These are phyloP conservation scores for Eupithecia insigniata DNA, from an alignment of 2,888 invertebrate species.

Conservation along the genomic window DNA sequence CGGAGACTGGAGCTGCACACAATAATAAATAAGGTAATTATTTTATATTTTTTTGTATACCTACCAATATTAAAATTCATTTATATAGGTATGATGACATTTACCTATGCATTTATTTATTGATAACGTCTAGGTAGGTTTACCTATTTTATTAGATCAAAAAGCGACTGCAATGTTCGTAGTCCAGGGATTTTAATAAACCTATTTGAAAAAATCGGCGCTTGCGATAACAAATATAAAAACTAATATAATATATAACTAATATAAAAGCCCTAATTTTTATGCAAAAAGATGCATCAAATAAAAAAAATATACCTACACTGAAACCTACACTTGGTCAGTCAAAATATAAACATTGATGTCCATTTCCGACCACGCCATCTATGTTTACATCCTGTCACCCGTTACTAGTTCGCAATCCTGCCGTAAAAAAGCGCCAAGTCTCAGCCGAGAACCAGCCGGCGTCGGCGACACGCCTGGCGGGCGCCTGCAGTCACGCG, in stretches of 20 bases:
- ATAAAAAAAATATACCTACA: neutral
- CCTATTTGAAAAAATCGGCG: neutral
- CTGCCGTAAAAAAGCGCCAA: conserved; percentile 65
- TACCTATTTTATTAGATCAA: neutral
- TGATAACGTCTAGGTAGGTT: too few species aligned
- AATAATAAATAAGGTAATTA: conserved; percentile 37
- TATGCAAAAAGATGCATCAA: neutral
- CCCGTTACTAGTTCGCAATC: conserved; percentile 53
- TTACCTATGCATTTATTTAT: too few species aligned
- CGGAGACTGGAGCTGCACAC: conserved; percentile 20
- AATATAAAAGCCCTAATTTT: too few species aligned
- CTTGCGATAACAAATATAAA: neutral
- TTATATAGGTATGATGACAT: too few species aligned
- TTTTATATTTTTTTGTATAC: neutral
- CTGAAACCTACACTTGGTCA: neutral
- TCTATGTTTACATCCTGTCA: conserved; percentile 52
- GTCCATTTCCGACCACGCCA: conserved; percentile 59
- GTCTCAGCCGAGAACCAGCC: conserved; percentile 62
- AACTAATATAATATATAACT: neutral
- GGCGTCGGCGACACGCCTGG: conserved; percentile 68
- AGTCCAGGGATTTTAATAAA: too few species aligned
- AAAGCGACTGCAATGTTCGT: neutral
- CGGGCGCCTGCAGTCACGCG: conserved; percentile 84
- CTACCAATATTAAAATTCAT: neutral
- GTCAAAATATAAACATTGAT: conserved; percentile 30